Base-by-base conservation (phyloP, 2,113 vertebrate species). In the Psilopogon haemacephalus region DNA sequence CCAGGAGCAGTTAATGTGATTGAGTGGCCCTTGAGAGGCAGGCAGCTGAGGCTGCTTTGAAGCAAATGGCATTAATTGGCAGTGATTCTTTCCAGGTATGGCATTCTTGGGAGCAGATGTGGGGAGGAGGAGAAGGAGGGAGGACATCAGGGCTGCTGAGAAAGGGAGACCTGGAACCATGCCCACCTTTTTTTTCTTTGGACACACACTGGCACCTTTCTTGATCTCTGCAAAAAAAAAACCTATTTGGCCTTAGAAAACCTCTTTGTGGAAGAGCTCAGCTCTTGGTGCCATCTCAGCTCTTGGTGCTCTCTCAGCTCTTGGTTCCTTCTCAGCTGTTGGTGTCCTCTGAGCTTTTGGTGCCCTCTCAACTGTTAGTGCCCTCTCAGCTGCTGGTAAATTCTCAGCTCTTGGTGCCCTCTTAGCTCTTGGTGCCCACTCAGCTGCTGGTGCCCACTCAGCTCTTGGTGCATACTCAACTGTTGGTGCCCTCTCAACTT, bases 71-170 rank as follows among this genome's bases (percentile, higher is more conserved):
- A 94, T 96, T 96, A 96, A 92, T 95, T 88, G 88, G 76, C 89
- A 91, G 83, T 96, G 87, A 96, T 96, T 96, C 72, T 95, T 96
- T 95, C 95, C 94, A 95, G 91, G 94, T 96, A 95, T 83, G 83
- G 52, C 95, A 94, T 95, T 95, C 94, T 95, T 96, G 69, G 87
- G 94, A 96, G 89, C 81, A 91, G 91, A 95, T 94, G 93, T 93
- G 79, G 38, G 75, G 46, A 88, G 69, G 92, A 88, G 69, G 52
- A 89, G 65, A 8, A 88, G 69, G 52, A 89, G 65, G 8, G 68
- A 87, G 30, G 64, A 48, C 60, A 91, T 55, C 91, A 91, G 55
- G 91, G 86, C 35, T 44, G 87, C 70, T 89, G 46, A 73, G 1
- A 68, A 1, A 68, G 63, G 85, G 5, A 76, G 62, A 77, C 37